Conservation (phyloP, 2,113 vertebrate species). For the Tretioscincus oriximinensis region DNA sequence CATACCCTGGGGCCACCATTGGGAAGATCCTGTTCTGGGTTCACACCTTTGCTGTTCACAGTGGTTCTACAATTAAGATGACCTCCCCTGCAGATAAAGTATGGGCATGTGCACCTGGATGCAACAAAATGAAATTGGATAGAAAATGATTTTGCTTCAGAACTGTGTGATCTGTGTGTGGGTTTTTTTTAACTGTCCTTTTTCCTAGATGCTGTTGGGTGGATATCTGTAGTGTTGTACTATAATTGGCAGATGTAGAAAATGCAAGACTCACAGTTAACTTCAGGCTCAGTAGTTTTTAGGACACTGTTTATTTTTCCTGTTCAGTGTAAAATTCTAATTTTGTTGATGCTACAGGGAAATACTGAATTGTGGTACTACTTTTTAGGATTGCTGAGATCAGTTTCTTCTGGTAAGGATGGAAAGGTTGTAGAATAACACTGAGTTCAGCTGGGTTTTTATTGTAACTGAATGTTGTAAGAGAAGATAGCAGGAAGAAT, state of each 20-base stretch:
- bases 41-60: too few relatives aligned
- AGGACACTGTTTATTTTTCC: neutral
- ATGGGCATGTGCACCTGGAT: too few relatives aligned
- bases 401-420: neutral
- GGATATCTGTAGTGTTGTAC: neutral
- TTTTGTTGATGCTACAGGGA: neutral
- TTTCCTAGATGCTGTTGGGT: neutral
- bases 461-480: neutral
- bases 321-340: neutral
- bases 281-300: neutral
- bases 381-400: neutral
- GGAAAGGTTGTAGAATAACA: neutral
- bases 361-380: neutral
- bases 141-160: neutral
- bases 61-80: too few relatives aligned
- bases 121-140: neutral
- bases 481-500: neutral
- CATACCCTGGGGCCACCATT: too few relatives aligned
- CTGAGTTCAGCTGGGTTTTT: neutral
- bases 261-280: neutral
- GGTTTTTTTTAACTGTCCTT: too few relatives aligned
- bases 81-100: too few relatives aligned
- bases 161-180: neutral
- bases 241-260: too few relatives aligned
- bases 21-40: too few relatives aligned